These are phyloP conservation scores for Lycodopsis pacificus DNA, from an alignment of 2,797 vertebrate genomes.

Conservation along the genomic window DNA sequence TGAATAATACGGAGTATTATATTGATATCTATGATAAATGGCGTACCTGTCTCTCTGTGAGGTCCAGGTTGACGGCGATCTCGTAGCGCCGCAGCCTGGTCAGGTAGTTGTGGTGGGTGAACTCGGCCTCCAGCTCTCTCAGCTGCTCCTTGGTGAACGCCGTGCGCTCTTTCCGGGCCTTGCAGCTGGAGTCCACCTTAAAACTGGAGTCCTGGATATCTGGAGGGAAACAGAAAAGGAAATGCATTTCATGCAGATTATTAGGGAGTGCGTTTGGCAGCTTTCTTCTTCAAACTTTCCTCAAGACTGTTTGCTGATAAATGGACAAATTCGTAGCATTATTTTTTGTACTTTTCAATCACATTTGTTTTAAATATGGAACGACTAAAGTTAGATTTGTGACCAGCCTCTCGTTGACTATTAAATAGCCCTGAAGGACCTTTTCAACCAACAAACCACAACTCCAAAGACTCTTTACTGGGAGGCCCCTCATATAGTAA, in stretches of 20 bases:
- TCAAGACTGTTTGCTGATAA: not conserved
- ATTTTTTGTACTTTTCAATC: not conserved
- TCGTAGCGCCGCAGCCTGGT: slow-evolving; percentile 97
- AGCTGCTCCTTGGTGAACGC: slow-evolving; percentile 99
- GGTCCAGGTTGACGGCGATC: slow-evolving; percentile 98
- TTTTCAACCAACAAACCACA: slow-evolving; percentile 64
- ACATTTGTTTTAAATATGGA: not conserved
- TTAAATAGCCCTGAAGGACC: slow-evolving; percentile 53
- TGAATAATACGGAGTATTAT: not conserved
- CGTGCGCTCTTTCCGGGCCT: slow-evolving; percentile 94
- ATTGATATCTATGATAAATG: accelerated
- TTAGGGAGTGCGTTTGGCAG: not conserved
- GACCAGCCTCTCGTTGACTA: slow-evolving; percentile 15
- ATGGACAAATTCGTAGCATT: not conserved
- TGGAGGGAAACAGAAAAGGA: slow-evolving; percentile 63
- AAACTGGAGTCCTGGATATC: slow-evolving; percentile 85
- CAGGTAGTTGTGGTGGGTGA: slow-evolving; percentile 98
- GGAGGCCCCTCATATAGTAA: slow-evolving; percentile 72
- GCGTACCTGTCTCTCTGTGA: slow-evolving; percentile 96
- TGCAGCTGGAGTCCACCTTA: slow-evolving; percentile 90
- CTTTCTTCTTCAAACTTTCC: not conserved
- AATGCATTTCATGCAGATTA: not conserved
- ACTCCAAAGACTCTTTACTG: slow-evolving; percentile 64
- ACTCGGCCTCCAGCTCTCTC: slow-evolving; percentile 95
- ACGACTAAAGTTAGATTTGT: not conserved